Evolutionary conservation across 2,113 vertebrate genomes (phyloP).

Genomic region (Sylvia atricapilla): DNA sequence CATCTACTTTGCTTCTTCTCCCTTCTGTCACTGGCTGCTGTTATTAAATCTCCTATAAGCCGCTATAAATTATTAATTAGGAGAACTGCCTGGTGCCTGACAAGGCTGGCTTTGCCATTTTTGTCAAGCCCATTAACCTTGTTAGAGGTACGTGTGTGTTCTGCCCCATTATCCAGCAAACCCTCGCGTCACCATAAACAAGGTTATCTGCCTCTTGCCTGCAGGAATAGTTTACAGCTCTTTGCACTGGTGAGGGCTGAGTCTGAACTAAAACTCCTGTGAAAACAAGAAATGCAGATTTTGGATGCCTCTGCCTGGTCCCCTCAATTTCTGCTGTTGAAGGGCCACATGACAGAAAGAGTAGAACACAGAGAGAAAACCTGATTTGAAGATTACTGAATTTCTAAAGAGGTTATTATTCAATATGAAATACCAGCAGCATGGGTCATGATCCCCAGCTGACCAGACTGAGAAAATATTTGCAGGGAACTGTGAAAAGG

Average conservation of each 20-base stretch:
- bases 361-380: background rate
- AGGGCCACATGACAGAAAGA: accelerated
- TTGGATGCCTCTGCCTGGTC: background rate
- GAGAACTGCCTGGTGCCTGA: background rate
- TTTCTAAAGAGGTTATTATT: background rate
- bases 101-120: background rate
- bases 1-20: background rate
- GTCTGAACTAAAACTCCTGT: background rate
- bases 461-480: background rate
- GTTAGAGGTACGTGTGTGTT: background rate
- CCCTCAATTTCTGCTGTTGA: background rate
- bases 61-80: constrained; percentile 8
- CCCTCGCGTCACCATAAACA: background rate
- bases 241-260: background rate
- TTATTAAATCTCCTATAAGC: background rate
- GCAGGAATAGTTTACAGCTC: background rate
- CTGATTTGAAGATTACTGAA: background rate
- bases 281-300: background rate
- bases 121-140: background rate
- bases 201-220: background rate
- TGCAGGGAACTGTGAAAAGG: background rate
- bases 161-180: background rate
- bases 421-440: background rate
- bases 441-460: background rate
- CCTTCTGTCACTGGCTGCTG: background rate